Percentiles rank a stretch among this genome's conserved stretches.
Conservation (phyloP, 1,140 invertebrate species). For the Apolygus lucorum region DNA sequence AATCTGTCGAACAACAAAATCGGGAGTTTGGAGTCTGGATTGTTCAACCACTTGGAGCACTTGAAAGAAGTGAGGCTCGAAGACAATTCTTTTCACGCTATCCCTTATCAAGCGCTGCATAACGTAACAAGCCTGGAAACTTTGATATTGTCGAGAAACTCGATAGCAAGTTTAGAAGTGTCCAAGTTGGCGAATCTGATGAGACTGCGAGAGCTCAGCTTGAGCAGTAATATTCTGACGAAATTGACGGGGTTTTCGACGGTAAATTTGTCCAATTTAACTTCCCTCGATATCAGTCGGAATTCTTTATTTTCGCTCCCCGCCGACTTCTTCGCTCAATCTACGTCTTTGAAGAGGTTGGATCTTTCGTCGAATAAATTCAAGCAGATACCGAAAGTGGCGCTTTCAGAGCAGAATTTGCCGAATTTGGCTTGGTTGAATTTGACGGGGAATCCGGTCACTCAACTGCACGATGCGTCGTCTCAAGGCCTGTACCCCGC, state of each 20-base stretch:
- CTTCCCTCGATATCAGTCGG: constrained; percentile 62
- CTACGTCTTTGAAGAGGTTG: constrained; percentile 55
- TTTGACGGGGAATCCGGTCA: constrained; percentile 70
- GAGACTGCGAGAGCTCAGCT: constrained; percentile 61
- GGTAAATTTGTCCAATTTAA: constrained; percentile 59
- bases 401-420: constrained; percentile 63
- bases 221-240: constrained; percentile 65
- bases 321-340: constrained; percentile 66
- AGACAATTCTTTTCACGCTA: constrained; percentile 58
- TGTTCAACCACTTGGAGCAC: constrained; percentile 58
- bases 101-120: constrained; percentile 66
- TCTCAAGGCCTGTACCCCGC: constrained; percentile 28
- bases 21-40: constrained; percentile 51
- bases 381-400: constrained; percentile 66
- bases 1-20: constrained; percentile 60
- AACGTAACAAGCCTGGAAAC: constrained; percentile 60
- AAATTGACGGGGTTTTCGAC: constrained; percentile 66
- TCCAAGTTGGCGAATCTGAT: constrained; percentile 62
- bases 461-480: constrained; percentile 58
- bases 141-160: constrained; percentile 54
- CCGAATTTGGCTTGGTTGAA: constrained; percentile 65
- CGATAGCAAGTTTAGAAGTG: constrained; percentile 60
- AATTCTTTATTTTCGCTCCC: constrained; percentile 68
- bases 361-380: constrained; percentile 75
- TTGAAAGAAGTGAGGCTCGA: constrained; percentile 66